phyloP scores from a whole-genome alignment of 2,797 vertebrate genomes.

The Danio jaintianensis region DNA sequence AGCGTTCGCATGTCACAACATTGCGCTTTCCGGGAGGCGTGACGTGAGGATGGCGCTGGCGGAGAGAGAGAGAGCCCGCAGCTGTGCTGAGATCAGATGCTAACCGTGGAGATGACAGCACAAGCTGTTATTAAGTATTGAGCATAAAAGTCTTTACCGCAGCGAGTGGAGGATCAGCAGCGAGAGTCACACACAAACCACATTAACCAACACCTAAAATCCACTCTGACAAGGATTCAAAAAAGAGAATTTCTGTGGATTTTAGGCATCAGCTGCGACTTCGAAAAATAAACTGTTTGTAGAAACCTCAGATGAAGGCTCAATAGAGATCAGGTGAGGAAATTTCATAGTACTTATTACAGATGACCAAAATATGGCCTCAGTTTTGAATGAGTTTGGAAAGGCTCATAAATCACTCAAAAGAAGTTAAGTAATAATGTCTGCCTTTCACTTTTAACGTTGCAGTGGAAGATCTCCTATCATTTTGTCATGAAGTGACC shows the following conservation, averaged over 20 bases:
- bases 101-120: slow-evolving; percentile 43
- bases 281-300: slow-evolving; percentile 26
- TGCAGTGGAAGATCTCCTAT: background rate
- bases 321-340: slow-evolving; percentile 7
- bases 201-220: slow-evolving; percentile 43
- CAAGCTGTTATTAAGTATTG: slow-evolving; percentile 49
- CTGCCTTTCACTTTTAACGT: background rate
- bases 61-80: slow-evolving; percentile 32
- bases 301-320: slow-evolving; percentile 5
- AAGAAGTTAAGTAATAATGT: slow-evolving; percentile 18
- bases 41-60: slow-evolving; percentile 23
- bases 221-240: slow-evolving; percentile 25
- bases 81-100: slow-evolving; percentile 51
- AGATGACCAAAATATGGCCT: slow-evolving; percentile 31
- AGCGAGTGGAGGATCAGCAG: slow-evolving; percentile 32
- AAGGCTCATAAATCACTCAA: slow-evolving; percentile 16
- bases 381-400: slow-evolving; percentile 29
- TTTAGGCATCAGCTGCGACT: slow-evolving; percentile 14
- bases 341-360: slow-evolving; percentile 27
- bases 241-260: slow-evolving; percentile 29
- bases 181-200: slow-evolving; percentile 29
- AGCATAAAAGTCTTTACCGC: slow-evolving; percentile 38
- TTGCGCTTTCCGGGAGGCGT: slow-evolving; percentile 10
- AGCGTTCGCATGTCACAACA: slow-evolving; percentile 36
- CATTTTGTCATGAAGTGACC: background rate